phyloP scores from a whole-genome alignment of 2,888 invertebrate genomes.

The Trissolcus japonicus region DNA sequence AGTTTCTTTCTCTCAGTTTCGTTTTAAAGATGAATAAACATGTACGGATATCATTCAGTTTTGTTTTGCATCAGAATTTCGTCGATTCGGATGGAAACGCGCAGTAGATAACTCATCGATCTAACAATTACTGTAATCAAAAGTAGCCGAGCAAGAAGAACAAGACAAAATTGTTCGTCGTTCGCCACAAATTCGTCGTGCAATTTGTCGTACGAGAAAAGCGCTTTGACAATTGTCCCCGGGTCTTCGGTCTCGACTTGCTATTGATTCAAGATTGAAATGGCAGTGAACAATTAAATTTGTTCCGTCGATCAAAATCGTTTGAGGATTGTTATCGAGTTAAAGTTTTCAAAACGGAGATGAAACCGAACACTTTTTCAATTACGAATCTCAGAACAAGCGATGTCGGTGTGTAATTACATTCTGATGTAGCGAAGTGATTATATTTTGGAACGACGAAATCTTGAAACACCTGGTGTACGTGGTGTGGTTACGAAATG shows the following conservation, averaged over 20 bases:
- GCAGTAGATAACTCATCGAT: conserved; percentile 21
- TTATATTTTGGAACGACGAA: conserved; percentile 29
- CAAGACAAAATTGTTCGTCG: conserved; percentile 20
- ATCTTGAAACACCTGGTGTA: conserved; percentile 29
- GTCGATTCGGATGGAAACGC: neutral
- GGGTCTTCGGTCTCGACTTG: neutral
- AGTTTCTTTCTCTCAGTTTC: too few species aligned
- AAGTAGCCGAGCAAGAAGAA: conserved; percentile 24
- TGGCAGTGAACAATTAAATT: conserved; percentile 1
- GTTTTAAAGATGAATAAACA: neutral
- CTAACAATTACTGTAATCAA: conserved; percentile 37
- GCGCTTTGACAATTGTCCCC: conserved; percentile 54
- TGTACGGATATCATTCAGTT: conserved; percentile 1
- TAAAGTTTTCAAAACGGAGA: too few species aligned
- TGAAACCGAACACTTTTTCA: neutral
- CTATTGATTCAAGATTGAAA: conserved; percentile 15
- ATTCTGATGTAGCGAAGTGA: conserved; percentile 20
- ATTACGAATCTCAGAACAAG: neutral
- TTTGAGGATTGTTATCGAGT: too few species aligned
- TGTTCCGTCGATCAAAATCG: neutral
- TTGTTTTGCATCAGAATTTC: neutral
- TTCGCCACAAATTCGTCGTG: conserved; percentile 41
- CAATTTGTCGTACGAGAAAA: conserved; percentile 38
- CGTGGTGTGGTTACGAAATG: conserved; percentile 7
- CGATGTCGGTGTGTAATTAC: neutral